Evolutionary conservation across 2,113 vertebrate species (phyloP).

Genomic region (Paracanthobrama guichenoti): DNA sequence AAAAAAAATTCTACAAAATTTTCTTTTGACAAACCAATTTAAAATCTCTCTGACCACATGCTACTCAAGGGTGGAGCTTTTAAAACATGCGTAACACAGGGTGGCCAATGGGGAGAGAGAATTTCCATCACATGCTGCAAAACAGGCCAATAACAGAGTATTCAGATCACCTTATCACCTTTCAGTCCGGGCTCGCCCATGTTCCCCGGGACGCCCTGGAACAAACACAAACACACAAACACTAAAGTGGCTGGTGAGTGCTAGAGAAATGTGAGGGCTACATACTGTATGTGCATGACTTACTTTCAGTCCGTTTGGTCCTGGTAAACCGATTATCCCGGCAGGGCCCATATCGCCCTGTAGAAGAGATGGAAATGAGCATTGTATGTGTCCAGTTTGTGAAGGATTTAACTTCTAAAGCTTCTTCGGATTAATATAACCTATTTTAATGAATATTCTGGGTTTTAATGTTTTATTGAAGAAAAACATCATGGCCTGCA

Average conservation of each 20-base stretch:
- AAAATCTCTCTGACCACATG: neutral
- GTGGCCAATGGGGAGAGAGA: slow-evolving; percentile 52
- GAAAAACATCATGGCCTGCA: neutral
- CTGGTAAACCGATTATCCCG: slow-evolving; percentile 86
- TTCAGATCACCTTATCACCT: slow-evolving; percentile 99
- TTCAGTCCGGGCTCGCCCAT: slow-evolving; percentile 99
- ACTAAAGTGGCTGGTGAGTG: neutral
- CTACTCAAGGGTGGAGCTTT: slow-evolving; percentile 32
- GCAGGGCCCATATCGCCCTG: slow-evolving; percentile 92
- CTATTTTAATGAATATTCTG: neutral
- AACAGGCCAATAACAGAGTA: slow-evolving; percentile 96
- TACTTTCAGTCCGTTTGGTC: slow-evolving; percentile 95
- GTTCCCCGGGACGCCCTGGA: slow-evolving; percentile 94
- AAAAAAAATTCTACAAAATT: neutral
- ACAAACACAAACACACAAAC: slow-evolving; percentile 61
- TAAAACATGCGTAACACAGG: slow-evolving; percentile 49
- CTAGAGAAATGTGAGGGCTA: neutral
- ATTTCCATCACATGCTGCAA: slow-evolving; percentile 73
- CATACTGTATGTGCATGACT: slow-evolving; percentile 46
- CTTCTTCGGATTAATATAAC: neutral
- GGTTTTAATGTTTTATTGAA: neutral
- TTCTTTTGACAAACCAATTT: neutral
- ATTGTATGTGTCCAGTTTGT: neutral
- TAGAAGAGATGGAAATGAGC: neutral
- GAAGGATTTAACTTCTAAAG: neutral